Conservation (phyloP, 1,140 invertebrate genomes). For the Ips typographus region DNA sequence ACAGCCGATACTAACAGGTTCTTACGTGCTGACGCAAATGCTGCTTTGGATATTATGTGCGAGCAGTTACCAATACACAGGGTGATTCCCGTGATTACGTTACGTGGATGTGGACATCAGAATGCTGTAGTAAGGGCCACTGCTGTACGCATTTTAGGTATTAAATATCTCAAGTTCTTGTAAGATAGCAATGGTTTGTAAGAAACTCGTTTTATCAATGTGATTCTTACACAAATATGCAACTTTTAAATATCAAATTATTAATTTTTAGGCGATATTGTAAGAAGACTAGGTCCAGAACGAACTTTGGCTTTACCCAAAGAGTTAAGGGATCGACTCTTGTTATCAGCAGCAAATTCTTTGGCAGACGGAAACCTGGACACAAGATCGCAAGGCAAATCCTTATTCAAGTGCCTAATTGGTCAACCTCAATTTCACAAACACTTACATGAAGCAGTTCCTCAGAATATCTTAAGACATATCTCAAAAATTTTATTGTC, state of each 20-base stretch:
- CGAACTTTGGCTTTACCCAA: conserved; percentile 70
- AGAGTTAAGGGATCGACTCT: conserved; percentile 78
- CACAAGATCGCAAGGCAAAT: conserved; percentile 73
- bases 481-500: conserved; percentile 64
- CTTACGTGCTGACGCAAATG: conserved; percentile 80
- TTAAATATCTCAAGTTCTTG: background rate
- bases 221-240: background rate
- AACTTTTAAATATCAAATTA: background rate
- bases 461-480: conserved; percentile 63
- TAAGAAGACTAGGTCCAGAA: conserved; percentile 72
- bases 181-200: too few relatives aligned
- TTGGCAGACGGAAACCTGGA: conserved; percentile 84
- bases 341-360: conserved; percentile 78
- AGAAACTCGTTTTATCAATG: too few relatives aligned
- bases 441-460: conserved; percentile 65
- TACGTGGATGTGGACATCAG: conserved; percentile 71
- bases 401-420: conserved; percentile 63
- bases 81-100: conserved; percentile 56
- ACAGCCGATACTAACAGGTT: conserved; percentile 93
- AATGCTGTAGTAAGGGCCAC: conserved; percentile 82
- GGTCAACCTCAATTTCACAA: conserved; percentile 65
- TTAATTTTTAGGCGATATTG: conserved; percentile 55
- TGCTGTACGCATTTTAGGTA: conserved; percentile 70
- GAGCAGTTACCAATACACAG: conserved; percentile 65
- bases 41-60: conserved; percentile 79